Evolutionary conservation across 2,888 invertebrate species (phyloP), one percentile per base, ranked within the genome.

Genomic region (Hirudinaria manillensis): DNA sequence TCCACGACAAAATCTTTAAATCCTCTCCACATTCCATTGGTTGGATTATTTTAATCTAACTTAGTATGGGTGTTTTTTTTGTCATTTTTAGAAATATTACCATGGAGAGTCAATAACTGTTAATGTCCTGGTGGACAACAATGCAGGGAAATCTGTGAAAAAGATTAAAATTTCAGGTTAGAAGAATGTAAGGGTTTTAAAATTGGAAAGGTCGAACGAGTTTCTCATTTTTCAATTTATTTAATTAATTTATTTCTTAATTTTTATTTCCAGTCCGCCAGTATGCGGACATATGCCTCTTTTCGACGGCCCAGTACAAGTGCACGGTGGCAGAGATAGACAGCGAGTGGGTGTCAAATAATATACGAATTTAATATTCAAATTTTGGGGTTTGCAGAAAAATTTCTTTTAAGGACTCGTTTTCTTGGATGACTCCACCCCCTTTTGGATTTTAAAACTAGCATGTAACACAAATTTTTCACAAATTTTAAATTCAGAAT

Each of bases 301-400:
- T 99, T 87, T 97, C 97, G 77, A 98, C 98, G 79, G 98, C 99
- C 77, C 97, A 97, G 87, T 99, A 99, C 88, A 98, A 98, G 87
- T 99, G 98, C 87, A 94, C 93, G 80, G 98, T 99, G 76, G 98
- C 98, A 66, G 97, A 98, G 87, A 90, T 92, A 55, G 99, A 99
- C 87, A 95, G 94, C 89, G 97, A 77, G 77, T 77, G 73, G 56
- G 75, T 76, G n/a, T n/a, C n/a, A n/a, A n/a, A n/a, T 45, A 10
- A 27, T 61, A 6, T 3, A 6, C 6, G 29, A 13, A 6, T 10
- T 38, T 10, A 45, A 45, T 45, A 16, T 45, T 45, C 16, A 16
- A 45, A 16, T 45, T 16, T 45, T 10, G 45, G 16, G 45, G 45
- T 4, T 45, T 45, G 45, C 16, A 16, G 16, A 45, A 16, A 45